Evolutionary conservation across 2,888 invertebrate genomes (phyloP).

Genomic region (Eumerus sabulonum): DNA sequence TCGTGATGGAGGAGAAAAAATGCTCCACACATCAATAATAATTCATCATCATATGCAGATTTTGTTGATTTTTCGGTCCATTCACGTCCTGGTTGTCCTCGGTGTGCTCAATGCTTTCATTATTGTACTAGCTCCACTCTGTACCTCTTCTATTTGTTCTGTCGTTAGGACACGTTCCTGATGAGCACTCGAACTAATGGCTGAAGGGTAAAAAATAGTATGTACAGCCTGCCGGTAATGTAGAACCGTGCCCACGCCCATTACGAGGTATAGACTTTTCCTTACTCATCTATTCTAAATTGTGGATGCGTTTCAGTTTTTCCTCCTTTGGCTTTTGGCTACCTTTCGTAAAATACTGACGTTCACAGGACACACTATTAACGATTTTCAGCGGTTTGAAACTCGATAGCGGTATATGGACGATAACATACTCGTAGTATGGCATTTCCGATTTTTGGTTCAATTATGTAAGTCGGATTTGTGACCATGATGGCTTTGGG

Average conservation of each 20-base stretch:
- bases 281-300: slow-evolving; percentile 3
- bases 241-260: slow-evolving; percentile 7
- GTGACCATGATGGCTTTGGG: neutral
- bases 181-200: slow-evolving; percentile 41
- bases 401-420: slow-evolving; percentile 33
- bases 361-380: slow-evolving; percentile 1
- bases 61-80: slow-evolving; percentile 22
- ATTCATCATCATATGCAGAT: slow-evolving; percentile 60
- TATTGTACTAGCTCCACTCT: too few species aligned
- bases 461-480: slow-evolving; percentile 54
- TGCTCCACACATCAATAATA: slow-evolving; percentile 46
- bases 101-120: neutral
- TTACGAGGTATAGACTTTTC: slow-evolving; percentile 28
- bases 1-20: slow-evolving; percentile 10
- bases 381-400: slow-evolving; percentile 29
- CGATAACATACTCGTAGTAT: neutral
- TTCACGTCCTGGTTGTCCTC: slow-evolving; percentile 10
- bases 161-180: slow-evolving; percentile 4
- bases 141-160: too few species aligned
- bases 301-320: slow-evolving; percentile 40
- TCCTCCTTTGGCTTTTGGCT: neutral
- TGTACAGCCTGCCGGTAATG: neutral
- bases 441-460: slow-evolving; percentile 3
- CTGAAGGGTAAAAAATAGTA: slow-evolving; percentile 17
- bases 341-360: neutral